phyloP scores from a whole-genome alignment of 1,140 invertebrate species.

The Pomacea maculata region DNA sequence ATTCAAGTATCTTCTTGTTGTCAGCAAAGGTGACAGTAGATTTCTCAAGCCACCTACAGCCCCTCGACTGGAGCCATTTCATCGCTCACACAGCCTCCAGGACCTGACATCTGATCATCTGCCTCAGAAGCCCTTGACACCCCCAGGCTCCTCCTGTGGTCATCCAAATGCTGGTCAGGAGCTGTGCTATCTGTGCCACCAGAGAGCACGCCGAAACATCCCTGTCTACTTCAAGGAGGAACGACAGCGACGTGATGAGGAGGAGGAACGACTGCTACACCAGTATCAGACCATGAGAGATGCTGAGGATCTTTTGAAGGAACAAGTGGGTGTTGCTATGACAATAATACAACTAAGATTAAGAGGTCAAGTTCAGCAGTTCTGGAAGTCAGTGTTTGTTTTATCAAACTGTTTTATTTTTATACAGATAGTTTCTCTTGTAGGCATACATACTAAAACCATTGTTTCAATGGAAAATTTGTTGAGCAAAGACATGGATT shows the following conservation, averaged over 20 bases:
- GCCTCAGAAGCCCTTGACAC: slow-evolving; percentile 22
- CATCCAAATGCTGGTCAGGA: slow-evolving; percentile 63
- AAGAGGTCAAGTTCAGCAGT: no score
- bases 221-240: slow-evolving; percentile 63
- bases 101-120: slow-evolving; percentile 11
- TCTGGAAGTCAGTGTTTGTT: no score
- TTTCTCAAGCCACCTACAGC: slow-evolving; percentile 34
- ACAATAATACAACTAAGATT: no score
- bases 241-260: slow-evolving; percentile 53
- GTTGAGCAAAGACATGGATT: no score
- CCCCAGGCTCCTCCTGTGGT: slow-evolving; percentile 45
- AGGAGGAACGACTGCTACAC: slow-evolving; percentile 63
- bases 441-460: no score
- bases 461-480: no score
- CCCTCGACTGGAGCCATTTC: slow-evolving; percentile 40
- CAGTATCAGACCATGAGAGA: slow-evolving; percentile 64
- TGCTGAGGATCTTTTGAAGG: slow-evolving; percentile 58
- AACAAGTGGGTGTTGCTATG: slow-evolving; percentile 51
- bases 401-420: no score
- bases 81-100: slow-evolving; percentile 41
- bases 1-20: slow-evolving; percentile 8
- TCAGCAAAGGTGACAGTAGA: slow-evolving; percentile 25
- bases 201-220: slow-evolving; percentile 60
- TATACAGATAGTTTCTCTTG: no score
- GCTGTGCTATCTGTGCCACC: slow-evolving; percentile 65